phyloP scores from a whole-genome alignment of 2,888 invertebrate genomes.

The Acrobasis repandana region DNA sequence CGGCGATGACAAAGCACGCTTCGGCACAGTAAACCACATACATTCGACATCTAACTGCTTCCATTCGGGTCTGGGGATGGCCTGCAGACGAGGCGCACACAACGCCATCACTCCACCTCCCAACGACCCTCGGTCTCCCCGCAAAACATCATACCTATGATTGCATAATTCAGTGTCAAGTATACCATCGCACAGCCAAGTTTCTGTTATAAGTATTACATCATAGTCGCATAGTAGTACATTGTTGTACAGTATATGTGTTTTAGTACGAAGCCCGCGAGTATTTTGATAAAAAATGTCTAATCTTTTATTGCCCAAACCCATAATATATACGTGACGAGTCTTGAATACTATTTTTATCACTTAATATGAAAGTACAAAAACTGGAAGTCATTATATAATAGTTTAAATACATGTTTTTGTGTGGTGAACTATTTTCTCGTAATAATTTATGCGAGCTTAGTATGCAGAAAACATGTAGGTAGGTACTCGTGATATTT shows the following conservation, averaged over 20 bases:
- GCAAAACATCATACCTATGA: constrained; percentile 24
- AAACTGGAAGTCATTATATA: too few species aligned
- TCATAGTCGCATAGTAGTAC: constrained; percentile 11
- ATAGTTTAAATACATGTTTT: too few species aligned
- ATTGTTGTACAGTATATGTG: constrained; percentile 25
- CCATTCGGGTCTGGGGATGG: constrained; percentile 20
- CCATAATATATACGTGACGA: not conserved
- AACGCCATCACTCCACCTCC: constrained; percentile 28
- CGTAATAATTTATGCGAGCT: too few species aligned
- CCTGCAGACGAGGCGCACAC: constrained; percentile 8
- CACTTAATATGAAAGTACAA: not conserved
- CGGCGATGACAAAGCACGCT: not conserved
- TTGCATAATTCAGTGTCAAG: constrained; percentile 26
- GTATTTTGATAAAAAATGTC: constrained; percentile 29
- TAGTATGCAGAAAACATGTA: too few species aligned
- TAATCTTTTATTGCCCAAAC: constrained; percentile 16
- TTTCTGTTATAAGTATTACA: constrained; percentile 20
- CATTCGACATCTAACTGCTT: constrained; percentile 21
- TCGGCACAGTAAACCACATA: constrained; percentile 22
- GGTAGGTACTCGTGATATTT: too few species aligned
- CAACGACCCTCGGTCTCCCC: constrained; percentile 25
- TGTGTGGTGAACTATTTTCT: too few species aligned
- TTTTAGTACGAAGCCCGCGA: constrained; percentile 28
- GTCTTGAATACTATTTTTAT: not conserved
- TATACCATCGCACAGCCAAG: constrained; percentile 28